Conservation (phyloP, 2,113 vertebrate genomes). For the Aptenodytes patagonicus region DNA sequence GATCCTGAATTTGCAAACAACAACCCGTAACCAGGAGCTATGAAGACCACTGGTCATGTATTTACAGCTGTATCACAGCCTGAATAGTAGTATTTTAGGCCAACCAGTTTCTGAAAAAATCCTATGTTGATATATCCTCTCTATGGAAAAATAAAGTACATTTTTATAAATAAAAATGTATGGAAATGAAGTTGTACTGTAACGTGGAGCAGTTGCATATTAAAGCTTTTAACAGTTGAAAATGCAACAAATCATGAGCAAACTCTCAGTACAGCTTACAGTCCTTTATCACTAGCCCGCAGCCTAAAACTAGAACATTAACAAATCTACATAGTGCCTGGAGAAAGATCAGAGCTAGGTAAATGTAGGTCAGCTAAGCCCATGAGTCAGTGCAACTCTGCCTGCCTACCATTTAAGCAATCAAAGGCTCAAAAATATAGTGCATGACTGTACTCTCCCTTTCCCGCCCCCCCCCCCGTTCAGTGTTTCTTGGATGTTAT, state of each 20-base stretch:
- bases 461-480: neutral
- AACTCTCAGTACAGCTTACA: neutral
- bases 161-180: neutral
- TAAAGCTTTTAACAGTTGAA: neutral
- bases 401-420: constrained; percentile 29
- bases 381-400: constrained; percentile 37
- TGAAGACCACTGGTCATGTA: neutral
- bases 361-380: constrained; percentile 58
- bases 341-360: constrained; percentile 45
- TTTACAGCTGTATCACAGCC: neutral
- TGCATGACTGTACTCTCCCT: neutral
- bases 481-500: neutral
- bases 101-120: neutral
- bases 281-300: constrained; percentile 18
- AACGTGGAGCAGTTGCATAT: neutral
- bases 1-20: neutral
- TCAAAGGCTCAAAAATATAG: constrained; percentile 6
- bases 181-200: neutral
- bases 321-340: neutral
- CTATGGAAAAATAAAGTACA: neutral
- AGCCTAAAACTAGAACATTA: constrained; percentile 19
- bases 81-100: neutral
- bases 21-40: neutral
- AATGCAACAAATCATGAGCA: neutral
- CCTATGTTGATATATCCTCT: neutral